Base-by-base conservation (phyloP, 2,888 invertebrate species). In the Neuroscelio doddi region DNA sequence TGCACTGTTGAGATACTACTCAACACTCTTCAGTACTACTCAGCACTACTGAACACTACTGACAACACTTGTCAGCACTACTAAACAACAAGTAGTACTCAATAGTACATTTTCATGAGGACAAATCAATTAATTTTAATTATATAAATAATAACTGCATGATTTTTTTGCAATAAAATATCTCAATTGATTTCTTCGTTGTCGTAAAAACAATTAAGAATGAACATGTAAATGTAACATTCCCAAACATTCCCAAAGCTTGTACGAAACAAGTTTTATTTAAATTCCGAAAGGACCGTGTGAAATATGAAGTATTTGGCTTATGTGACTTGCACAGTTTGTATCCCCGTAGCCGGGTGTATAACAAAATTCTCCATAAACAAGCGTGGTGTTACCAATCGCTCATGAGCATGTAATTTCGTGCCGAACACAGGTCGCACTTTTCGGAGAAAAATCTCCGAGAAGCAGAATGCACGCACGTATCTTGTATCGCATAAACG, bases 401-500 rank as follows among this genome's bases (percentile, higher is more conserved):
- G 69, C 67, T 69, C 69, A 69, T 55, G 58, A 67, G 58, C 64
- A 59, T 67, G 67, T 69, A 67, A 67, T 67, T 67, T 52, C 59
- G 55, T 53, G 58, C 57, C 49, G 67, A 59, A 67, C 67, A 69
- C 64, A 52, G 62, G 67, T 67, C 69, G 64, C 64, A 64, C 58
- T 67, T 63, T 67, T 67, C 63, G 63, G 59, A 63, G 67, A 67
- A 67, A 67, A 67, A 67, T 67, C 26, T 63, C 44, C 45, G 41
- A 12, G 52, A n/a, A 49, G 42, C 52, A 39, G 36, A 73, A 71
- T 70, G 72, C 68, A 71, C 70, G 73, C 73, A 55, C 58, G 64
- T 59, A 64, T 58, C 70, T 70, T 68, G 65, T 65, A 65, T 55
- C 46, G 64, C 61, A 64, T 64, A 64, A 71, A 74, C 68, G 68